phyloP scores from a whole-genome alignment of 2,797 vertebrate genomes.

The Clarias pachynema region DNA sequence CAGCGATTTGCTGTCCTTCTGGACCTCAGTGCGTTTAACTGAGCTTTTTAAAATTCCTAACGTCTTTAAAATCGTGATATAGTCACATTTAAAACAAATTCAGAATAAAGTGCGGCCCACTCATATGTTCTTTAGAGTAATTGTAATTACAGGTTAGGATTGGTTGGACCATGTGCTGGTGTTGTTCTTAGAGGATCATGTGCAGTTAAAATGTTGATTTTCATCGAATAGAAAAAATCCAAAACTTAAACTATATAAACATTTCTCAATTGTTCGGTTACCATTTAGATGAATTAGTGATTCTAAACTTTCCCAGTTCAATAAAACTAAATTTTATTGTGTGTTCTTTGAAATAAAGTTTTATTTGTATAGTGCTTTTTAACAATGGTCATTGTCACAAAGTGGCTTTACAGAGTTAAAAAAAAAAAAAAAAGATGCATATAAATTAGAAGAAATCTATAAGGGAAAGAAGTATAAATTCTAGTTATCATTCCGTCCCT shows the following conservation, averaged over 20 bases:
- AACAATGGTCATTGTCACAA: no score
- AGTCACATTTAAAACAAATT: not conserved
- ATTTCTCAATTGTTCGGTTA: not conserved
- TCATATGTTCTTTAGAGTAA: not conserved
- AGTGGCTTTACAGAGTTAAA: no score
- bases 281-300: not conserved
- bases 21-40: not conserved
- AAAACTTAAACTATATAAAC: not conserved
- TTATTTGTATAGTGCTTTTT: no score
- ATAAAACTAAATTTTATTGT: no score
- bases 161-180: not conserved
- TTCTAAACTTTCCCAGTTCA: not conserved
- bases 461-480: no score
- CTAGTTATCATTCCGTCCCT: no score
- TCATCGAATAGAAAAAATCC: not conserved
- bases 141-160: not conserved
- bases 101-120: not conserved
- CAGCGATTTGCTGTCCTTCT: slow-evolving; percentile 4
- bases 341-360: no score
- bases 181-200: not conserved
- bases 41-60: not conserved
- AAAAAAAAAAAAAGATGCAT: no score
- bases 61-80: not conserved
- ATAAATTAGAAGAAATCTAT: no score
- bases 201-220: not conserved